phyloP scores from a whole-genome alignment of 2,888 invertebrate genomes.

The Pyralis farinalis region DNA sequence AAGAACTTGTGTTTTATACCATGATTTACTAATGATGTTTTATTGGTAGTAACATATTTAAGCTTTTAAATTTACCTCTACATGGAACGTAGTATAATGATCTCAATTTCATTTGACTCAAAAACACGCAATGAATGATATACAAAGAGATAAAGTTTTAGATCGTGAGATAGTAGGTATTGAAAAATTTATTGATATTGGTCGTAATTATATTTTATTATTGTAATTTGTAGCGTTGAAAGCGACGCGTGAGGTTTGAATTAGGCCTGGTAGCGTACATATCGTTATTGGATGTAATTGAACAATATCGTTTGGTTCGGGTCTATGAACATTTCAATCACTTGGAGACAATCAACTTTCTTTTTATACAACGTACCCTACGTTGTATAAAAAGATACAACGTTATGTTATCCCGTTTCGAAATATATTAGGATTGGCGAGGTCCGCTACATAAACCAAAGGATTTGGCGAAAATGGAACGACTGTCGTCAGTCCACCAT shows the following conservation, averaged over 20 bases:
- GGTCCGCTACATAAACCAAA: no score
- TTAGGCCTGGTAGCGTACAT: constrained; percentile 23
- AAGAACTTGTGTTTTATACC: constrained; percentile 17
- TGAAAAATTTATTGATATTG: constrained; percentile 39
- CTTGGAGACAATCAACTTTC: neutral
- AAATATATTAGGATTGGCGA: no score
- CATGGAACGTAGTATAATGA: no score
- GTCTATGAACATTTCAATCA: neutral
- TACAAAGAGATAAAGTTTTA: constrained; percentile 20
- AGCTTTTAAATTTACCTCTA: neutral
- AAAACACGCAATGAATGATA: constrained; percentile 25
- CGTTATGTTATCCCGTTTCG: no score
- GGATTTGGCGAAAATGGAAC: no score
- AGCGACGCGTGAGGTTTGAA: constrained; percentile 37
- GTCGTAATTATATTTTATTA: constrained; percentile 44
- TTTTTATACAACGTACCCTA: no score
- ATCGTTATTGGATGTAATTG: constrained; percentile 18
- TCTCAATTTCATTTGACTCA: no score
- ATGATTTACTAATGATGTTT: constrained; percentile 15
- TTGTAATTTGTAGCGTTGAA: constrained; percentile 41
- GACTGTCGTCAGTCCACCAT: no score
- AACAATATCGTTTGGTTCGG: neutral
- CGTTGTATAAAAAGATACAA: no score
- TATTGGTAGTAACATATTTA: neutral
- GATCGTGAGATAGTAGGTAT: constrained; percentile 29